Base-by-base conservation (phyloP, 1,140 invertebrate species). In the Phocides pigmalion region DNA sequence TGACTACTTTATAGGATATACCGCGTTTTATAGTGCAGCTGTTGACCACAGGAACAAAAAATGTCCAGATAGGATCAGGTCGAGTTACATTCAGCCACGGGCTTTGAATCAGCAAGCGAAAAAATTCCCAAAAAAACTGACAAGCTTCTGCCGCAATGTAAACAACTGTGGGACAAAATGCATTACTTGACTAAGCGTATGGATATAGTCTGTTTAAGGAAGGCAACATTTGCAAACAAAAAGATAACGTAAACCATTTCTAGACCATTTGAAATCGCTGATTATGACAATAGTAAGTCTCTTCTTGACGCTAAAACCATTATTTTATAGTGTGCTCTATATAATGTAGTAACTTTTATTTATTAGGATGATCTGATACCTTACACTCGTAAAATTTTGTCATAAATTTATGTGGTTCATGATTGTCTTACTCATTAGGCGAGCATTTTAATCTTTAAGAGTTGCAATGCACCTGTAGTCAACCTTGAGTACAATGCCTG, bases 41-140 rank as follows among this genome's bases (percentile, higher is more conserved):
- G 88, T 76, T 89, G 88, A 90, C 88, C 88, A 80, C 88, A 87
- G 76, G 72, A 61, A 69, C 84, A 90, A 88, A 90, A 89, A 89
- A 69, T 80, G 74, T 73, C 66, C 77, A 78, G 86, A 90, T 90
- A 90, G 76, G 70, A 90, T 90, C 88, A 87, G 88, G 77, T 89
- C 86, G 73, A 76, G 82, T 90, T 90, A 81, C 86, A 82, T 81
- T 83, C 63, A 79, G 81, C 83, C 81, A 83, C 69, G 81, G 81
- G 74, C 71, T 56, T 42, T 56, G 14, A 39, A 64, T 62, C 59
- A 62, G 61, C 63, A 67, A 51, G 71, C 46, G 70, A 86, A 88
- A 90, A 90, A 89, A 81, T 70, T 73, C 41, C 66, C 68, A 72
- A 81, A 76, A 79, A 82, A 84, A 84, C 70, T 68, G 62, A 67